A percentile compares a stretch with the other conserved stretches of the same genome.
These are phyloP conservation scores for Macropis europaea DNA, from an alignment of 2,888 invertebrate genomes.

Conservation along the genomic window DNA sequence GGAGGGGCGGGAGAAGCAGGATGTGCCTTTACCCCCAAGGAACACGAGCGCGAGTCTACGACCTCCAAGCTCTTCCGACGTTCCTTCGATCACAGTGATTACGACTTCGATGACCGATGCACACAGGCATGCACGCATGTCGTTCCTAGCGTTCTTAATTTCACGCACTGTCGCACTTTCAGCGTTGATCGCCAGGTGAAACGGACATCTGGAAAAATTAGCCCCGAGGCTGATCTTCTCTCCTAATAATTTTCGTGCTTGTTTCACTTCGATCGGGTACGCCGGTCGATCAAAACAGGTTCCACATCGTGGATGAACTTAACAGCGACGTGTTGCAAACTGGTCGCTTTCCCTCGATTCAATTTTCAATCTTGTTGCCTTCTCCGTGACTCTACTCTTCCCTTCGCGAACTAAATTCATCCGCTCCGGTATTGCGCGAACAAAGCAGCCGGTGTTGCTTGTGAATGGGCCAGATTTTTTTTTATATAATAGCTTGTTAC, in stretches of 20 bases:
- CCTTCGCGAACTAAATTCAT: too few relatives aligned
- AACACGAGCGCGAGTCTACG: conserved; percentile 29
- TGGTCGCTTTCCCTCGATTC: too few relatives aligned
- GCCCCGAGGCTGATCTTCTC: not conserved
- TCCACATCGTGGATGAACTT: not conserved
- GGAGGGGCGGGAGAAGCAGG: conserved; percentile 32
- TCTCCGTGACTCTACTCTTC: too few relatives aligned
- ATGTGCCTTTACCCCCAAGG: conserved; percentile 39
- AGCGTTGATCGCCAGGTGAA: conserved; percentile 32
- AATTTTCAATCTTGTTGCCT: too few relatives aligned
- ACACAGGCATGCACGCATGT: conserved; percentile 32
- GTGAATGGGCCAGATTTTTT: too few relatives aligned
- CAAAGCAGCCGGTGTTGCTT: too few relatives aligned
- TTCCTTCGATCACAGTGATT: conserved; percentile 72
- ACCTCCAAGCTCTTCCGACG: conserved; percentile 58
- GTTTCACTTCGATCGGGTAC: not conserved
- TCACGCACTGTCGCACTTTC: conserved; percentile 52
- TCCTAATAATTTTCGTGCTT: conserved; percentile 5
- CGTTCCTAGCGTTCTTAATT: conserved; percentile 37
- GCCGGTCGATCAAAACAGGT: not conserved
- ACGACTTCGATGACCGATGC: conserved; percentile 62
- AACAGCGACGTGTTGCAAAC: not conserved
- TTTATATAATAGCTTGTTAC: too few relatives aligned
- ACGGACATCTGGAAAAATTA: conserved; percentile 20
- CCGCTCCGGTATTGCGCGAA: too few relatives aligned